Evolutionary conservation across 1,140 invertebrate species (phyloP), one percentile per base, ranked within the genome.

Genomic region (Augochlora pura): DNA sequence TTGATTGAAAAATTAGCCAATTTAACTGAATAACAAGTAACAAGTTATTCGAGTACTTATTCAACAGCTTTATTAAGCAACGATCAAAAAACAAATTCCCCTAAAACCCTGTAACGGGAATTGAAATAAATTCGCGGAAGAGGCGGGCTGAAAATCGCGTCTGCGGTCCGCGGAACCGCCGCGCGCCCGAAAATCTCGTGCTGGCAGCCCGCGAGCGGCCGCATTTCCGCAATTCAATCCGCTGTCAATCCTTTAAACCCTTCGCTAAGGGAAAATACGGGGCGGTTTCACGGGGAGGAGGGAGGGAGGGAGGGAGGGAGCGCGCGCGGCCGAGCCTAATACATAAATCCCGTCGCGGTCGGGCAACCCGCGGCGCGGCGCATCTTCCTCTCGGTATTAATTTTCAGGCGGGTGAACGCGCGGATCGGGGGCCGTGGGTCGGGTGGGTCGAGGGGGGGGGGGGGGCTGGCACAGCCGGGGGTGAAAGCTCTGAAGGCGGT

Each of bases 381-480:
- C 67, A 62, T 49, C 72, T 70, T 62, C 76, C 38, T 52, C 21
- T 16, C 42, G 21, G 27, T 67, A 76, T 84, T 85, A 84, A 84
- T 80, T 80, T 80, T 65, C 66, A 23, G 62, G 23, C 60, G 21
- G n/a, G 39, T 60, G 68, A n/a, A n/a, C 9, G 18, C 38, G 67
- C 42, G 10, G 25, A 5, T 16, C 59, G 59, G 14, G 6, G 60
- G 60, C 21, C 60, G n/a, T n/a, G 49, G 6, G 49, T 18, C 49
- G 21, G 18, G 18, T 1, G 2, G 27, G 16, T 38, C 27, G 16
- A n/a, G n/a, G n/a, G n/a, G n/a, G n/a, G n/a, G n/a, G n/a, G n/a
- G n/a, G n/a, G n/a, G n/a, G 16, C 27, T 23, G 25, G 8, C 60
- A 12, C 4, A n/a, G n/a, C n/a, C 5, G 42, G 27, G 60, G n/a